Conservation (phyloP, 2,888 invertebrate genomes). For the Tholera decimalis region DNA sequence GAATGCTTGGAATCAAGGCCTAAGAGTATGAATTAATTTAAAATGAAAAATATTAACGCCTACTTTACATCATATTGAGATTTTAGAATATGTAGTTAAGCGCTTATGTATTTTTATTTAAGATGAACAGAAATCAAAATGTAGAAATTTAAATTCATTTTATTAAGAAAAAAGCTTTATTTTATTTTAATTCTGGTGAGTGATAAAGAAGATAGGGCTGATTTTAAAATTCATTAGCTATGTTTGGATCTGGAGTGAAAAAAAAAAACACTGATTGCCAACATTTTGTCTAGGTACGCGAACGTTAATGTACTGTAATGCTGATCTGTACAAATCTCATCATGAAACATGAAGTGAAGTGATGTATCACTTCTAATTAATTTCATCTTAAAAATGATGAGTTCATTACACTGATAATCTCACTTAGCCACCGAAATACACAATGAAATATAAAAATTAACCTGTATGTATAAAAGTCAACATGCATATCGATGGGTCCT, state of each 20-base stretch:
- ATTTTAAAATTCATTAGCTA: too few species aligned
- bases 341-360: neutral
- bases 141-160: neutral
- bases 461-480: too few species aligned
- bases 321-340: too few species aligned
- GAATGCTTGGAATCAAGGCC: neutral
- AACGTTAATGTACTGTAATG: too few species aligned
- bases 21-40: slow-evolving; percentile 6
- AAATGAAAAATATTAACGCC: slow-evolving; percentile 30
- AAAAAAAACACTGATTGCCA: too few species aligned
- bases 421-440: too few species aligned
- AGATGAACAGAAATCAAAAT: slow-evolving; percentile 13
- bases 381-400: too few species aligned
- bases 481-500: too few species aligned
- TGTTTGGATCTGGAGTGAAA: too few species aligned
- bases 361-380: neutral
- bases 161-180: neutral
- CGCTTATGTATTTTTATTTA: slow-evolving; percentile 25
- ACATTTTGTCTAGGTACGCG: too few species aligned
- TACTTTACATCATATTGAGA: neutral
- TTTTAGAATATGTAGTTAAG: slow-evolving; percentile 27
- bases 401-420: too few species aligned
- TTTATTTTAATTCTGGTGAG: neutral
- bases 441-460: too few species aligned
- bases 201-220: neutral